Percentiles rank a stretch among this genome's conserved stretches.
phyloP scores from a whole-genome alignment of 2,888 invertebrate genomes.

The Drosophila basisetae region DNA sequence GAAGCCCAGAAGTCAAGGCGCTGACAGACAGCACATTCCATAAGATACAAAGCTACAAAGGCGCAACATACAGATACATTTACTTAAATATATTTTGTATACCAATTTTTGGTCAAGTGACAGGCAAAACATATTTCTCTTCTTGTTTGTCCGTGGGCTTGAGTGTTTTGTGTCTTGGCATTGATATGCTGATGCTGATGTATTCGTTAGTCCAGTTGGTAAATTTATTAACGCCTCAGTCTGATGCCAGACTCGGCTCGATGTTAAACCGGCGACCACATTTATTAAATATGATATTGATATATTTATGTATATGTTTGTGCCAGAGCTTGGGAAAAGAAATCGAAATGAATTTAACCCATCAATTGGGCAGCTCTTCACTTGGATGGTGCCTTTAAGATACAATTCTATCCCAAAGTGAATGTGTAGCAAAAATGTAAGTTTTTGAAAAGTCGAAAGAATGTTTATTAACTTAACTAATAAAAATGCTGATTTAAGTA shows the following conservation, averaged over 20 bases:
- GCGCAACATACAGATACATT: constrained; percentile 32
- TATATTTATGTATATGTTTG: constrained; percentile 60
- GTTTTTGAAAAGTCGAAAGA: background rate
- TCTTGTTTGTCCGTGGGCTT: constrained; percentile 12
- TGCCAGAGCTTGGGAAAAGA: background rate
- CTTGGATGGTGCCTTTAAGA: constrained; percentile 30
- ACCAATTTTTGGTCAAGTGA: constrained; percentile 62
- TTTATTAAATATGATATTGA: constrained; percentile 75
- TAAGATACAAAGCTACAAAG: constrained; percentile 38
- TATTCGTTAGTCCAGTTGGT: constrained; percentile 41
- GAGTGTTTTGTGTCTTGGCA: constrained; percentile 36
- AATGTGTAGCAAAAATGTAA: background rate
- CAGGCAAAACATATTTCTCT: constrained; percentile 28
- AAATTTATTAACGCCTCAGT: constrained; percentile 72
- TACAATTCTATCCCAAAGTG: constrained; percentile 13
- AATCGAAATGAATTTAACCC: constrained; percentile 4
- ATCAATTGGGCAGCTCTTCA: constrained; percentile 22
- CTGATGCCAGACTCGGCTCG: constrained; percentile 57
- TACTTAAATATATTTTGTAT: constrained; percentile 38
- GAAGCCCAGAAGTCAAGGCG: constrained; percentile 58
- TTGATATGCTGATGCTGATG: constrained; percentile 70
- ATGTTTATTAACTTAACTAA: background rate
- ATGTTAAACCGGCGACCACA: constrained; percentile 33
- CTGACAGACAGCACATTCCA: constrained; percentile 59
- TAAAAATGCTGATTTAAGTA: background rate